Evolutionary conservation across 2,888 invertebrate species (phyloP), one percentile per base, ranked within the genome.

Genomic region (Prenolepis imparis): DNA sequence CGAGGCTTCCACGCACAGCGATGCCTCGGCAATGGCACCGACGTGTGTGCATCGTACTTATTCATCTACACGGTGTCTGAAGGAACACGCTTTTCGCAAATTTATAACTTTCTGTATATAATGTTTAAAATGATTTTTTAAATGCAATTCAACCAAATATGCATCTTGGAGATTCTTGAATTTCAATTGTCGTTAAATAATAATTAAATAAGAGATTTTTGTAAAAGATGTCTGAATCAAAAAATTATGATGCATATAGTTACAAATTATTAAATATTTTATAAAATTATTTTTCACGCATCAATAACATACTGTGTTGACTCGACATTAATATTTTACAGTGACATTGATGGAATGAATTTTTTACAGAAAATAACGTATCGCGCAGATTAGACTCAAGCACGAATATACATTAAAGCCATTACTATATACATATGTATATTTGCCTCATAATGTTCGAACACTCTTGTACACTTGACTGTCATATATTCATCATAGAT

Each of bases 1-100:
- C 84, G 81, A 82, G 86, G 74, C 89, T 89, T 86, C 88, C 83
- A 89, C 80, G 87, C 81, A 85, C 72, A 57, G 36, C 52, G 64
- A 80, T 81, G 70, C 83, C 72, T 82, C 80, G 61, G 70, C 63
- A 81, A 84, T 82, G 83, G 86, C 61, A 89, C 41, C 84, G 57
- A 68, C 64, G 83, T 70, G 83, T 61, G 83, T 70, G 83, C 89
- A 70, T 74, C 72, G 78, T 75, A 32, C 44, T 78, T 48, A 36
- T 44, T 5, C 21, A 48, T 75, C 48, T 70, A 80, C 59, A 44
- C 44, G 70, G 70, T 80, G 78, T 70, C 44, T 59, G 44, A 59
- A 68, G 8, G 24, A 70, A 80, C 28, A 15, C n/a, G 18, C 15
- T 39, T 36, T 24, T n/a, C 24, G 6, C 9, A 5, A 52, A 1